Conservation (phyloP, 2,113 vertebrate genomes). For the Isurus oxyrinchus region DNA sequence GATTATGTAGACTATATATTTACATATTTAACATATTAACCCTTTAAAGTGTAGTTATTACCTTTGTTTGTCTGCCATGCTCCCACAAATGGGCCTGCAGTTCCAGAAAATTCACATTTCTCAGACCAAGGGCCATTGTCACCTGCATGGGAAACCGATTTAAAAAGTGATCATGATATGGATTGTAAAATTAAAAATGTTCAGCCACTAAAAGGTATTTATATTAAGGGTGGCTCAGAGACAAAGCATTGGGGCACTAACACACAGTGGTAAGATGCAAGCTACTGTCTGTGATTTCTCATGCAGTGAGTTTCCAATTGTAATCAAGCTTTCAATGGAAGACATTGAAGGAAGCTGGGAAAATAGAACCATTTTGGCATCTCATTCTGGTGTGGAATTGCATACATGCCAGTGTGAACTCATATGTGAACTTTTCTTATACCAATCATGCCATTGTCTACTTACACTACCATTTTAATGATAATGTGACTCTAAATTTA, state of each 20-base stretch:
- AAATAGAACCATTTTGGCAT: not conserved
- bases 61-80: constrained; percentile 78
- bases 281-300: not conserved
- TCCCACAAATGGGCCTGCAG: constrained; percentile 72
- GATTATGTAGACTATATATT: too few species aligned
- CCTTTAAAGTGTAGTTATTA: constrained; percentile 45
- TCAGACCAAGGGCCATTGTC: constrained; percentile 94
- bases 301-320: not conserved
- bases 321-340: not conserved
- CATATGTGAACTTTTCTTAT: not conserved
- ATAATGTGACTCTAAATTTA: not conserved
- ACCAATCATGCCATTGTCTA: not conserved
- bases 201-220: not conserved
- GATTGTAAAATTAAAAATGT: not conserved
- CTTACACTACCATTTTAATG: not conserved
- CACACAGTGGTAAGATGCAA: not conserved
- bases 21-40: too few species aligned
- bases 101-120: constrained; percentile 87
- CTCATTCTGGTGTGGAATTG: not conserved
- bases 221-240: not conserved
- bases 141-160: constrained; percentile 56
- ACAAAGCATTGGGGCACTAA: not conserved
- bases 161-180: not conserved
- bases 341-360: not conserved
- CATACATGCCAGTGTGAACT: not conserved